Evolutionary conservation across 2,797 vertebrate species (phyloP).

Genomic region (Anableps anableps): DNA sequence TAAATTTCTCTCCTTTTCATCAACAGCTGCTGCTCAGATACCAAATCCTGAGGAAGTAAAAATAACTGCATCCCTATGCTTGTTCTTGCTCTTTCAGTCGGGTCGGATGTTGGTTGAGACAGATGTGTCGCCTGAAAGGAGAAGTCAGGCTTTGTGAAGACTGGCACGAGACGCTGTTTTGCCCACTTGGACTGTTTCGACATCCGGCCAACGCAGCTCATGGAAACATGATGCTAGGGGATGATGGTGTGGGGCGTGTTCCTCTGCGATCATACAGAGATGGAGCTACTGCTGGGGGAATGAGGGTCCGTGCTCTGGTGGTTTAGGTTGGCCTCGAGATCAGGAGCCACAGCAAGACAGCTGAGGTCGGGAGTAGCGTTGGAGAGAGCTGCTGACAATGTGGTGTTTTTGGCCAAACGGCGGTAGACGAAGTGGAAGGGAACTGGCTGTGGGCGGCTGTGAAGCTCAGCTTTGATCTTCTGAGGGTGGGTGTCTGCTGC

Average conservation of each 20-base stretch:
- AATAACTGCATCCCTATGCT: conserved; percentile 16
- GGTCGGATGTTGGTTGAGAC: conserved; percentile 35
- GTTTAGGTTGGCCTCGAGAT: conserved; percentile 35
- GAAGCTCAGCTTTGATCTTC: conserved; percentile 94
- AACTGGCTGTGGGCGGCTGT: conserved; percentile 84
- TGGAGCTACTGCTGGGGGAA: neutral
- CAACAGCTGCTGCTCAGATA: conserved; percentile 1
- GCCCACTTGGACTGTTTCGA: conserved; percentile 6
- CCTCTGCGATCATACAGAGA: neutral
- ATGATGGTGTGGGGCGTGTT: conserved; percentile 4
- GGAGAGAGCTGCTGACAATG: neutral
- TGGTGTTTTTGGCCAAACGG: conserved; percentile 71
- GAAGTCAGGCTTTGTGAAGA: conserved; percentile 48
- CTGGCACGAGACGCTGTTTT: conserved; percentile 10
- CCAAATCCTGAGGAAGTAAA: conserved; percentile 22
- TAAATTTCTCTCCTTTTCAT: neutral
- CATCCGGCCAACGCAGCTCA: neutral
- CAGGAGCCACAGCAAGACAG: conserved; percentile 28
- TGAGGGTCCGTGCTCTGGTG: conserved; percentile 16
- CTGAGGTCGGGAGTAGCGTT: conserved; percentile 31
- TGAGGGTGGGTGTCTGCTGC: conserved; percentile 91
- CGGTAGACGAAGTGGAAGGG: conserved; percentile 92
- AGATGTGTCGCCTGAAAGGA: conserved; percentile 36
- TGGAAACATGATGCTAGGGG: conserved; percentile 3
- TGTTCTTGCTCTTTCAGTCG: conserved; percentile 45